Conservation (phyloP, 2,113 vertebrate species). For the Tachuris rubrigastra region DNA sequence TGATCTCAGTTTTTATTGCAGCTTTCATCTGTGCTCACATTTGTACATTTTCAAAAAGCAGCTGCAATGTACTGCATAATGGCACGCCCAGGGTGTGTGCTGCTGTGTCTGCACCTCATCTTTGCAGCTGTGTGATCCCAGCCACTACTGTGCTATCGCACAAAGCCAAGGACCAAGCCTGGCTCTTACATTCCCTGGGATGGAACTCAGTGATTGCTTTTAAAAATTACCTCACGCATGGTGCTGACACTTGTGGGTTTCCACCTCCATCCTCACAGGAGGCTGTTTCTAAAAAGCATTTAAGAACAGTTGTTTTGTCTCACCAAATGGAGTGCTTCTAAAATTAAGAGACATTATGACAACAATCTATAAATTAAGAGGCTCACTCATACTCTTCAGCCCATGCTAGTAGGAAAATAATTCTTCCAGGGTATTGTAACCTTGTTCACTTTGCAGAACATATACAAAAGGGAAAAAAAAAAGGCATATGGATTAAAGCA, state of each 20-base stretch:
- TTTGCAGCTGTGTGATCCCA: neutral
- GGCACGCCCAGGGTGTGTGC: fast-evolving
- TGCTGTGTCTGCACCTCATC: neutral
- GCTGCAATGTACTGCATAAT: too few relatives aligned
- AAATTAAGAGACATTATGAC: neutral
- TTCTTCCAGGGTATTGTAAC: neutral
- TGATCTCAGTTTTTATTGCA: neutral
- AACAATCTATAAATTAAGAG: neutral
- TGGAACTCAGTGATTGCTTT: fast-evolving
- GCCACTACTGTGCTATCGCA: fast-evolving
- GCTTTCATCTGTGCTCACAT: fast-evolving
- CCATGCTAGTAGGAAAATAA: neutral
- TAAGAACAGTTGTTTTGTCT: neutral
- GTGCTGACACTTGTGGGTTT: neutral
- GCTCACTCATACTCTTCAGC: neutral
- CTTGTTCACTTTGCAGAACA: neutral
- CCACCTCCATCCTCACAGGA: neutral
- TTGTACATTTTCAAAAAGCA: neutral
- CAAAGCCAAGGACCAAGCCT: neutral
- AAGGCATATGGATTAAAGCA: neutral
- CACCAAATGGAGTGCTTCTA: fast-evolving
- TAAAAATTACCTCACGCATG: neutral
- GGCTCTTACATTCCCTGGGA: neutral
- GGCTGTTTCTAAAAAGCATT: neutral
- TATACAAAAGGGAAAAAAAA: neutral